These are phyloP conservation scores for Neoascia interrupta DNA, from an alignment of 2,888 invertebrate species.

Conservation along the genomic window DNA sequence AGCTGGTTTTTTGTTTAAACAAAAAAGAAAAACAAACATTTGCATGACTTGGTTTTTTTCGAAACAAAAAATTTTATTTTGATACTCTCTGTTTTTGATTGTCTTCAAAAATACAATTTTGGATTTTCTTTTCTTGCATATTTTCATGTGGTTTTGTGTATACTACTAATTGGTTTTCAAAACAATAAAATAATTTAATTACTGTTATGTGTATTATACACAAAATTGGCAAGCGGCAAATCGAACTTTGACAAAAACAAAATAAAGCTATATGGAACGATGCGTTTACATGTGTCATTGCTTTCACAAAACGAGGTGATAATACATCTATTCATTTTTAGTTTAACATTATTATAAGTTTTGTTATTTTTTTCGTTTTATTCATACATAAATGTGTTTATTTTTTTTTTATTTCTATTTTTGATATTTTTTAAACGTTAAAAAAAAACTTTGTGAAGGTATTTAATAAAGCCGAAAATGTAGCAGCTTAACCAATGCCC, in stretches of 20 bases:
- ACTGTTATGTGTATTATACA: slow-evolving; percentile 54
- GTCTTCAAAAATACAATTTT: slow-evolving; percentile 24
- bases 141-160: slow-evolving; percentile 67
- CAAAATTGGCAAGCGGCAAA: slow-evolving; percentile 56
- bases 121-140: slow-evolving; percentile 39
- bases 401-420: background rate
- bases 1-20: slow-evolving; percentile 22
- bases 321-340: slow-evolving; percentile 45
- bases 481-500: no score
- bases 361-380: slow-evolving; percentile 16
- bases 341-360: slow-evolving; percentile 54
- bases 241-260: slow-evolving; percentile 34
- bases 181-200: slow-evolving; percentile 14
- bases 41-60: slow-evolving; percentile 61
- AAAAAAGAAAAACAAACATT: slow-evolving; percentile 22
- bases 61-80: slow-evolving; percentile 55
- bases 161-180: slow-evolving; percentile 43
- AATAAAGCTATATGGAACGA: slow-evolving; percentile 35
- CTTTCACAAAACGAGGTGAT: slow-evolving; percentile 69
- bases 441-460: background rate
- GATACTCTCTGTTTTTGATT: slow-evolving; percentile 32
- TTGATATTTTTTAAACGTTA: background rate
- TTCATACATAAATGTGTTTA: no score
- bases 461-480: no score
- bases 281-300: slow-evolving; percentile 47